Evolutionary conservation across 2,797 vertebrate genomes (phyloP).

Genomic region (Sparidentex hasta): DNA sequence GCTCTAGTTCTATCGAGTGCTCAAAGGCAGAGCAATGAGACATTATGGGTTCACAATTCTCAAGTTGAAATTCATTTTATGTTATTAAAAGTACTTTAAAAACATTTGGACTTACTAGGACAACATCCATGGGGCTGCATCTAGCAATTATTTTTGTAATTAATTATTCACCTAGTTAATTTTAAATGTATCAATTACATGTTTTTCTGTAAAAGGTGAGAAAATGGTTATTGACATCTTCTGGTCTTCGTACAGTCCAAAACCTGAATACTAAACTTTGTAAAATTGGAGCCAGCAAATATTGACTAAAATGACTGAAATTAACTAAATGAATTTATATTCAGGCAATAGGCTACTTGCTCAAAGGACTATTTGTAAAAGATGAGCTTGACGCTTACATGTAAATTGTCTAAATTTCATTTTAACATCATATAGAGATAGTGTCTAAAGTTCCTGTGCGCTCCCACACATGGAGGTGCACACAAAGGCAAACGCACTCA

Average conservation of each 20-base stretch:
- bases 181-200: background rate
- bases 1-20: background rate
- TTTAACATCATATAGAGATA: background rate
- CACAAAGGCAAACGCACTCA: constrained; percentile 35
- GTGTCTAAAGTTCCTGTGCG: background rate
- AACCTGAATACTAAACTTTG: background rate
- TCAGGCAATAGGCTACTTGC: background rate
- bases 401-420: too few species aligned
- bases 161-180: background rate
- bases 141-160: background rate
- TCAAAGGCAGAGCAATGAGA: background rate
- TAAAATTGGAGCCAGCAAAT: background rate
- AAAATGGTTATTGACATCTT: background rate
- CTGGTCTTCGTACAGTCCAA: background rate
- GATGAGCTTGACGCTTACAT: background rate
- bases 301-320: background rate
- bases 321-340: background rate
- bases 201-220: background rate
- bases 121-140: background rate
- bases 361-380: background rate
- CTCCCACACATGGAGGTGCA: constrained; percentile 32
- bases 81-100: background rate
- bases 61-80: background rate
- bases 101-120: background rate
- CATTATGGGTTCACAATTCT: background rate